phyloP scores from a whole-genome alignment of 2,888 invertebrate species.

The Dryomyza anilis region DNA sequence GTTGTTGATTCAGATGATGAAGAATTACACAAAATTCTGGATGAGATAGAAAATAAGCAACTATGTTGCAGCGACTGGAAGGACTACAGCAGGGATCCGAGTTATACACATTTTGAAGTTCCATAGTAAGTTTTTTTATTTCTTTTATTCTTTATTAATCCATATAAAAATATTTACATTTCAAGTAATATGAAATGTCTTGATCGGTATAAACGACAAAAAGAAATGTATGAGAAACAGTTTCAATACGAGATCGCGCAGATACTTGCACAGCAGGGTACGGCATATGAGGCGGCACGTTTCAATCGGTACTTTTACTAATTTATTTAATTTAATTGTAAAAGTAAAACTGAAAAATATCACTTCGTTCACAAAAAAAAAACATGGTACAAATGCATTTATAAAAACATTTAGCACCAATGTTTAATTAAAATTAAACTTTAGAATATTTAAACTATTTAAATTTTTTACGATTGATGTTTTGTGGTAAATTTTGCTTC shows the following conservation, averaged over 20 bases:
- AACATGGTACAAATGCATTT: too few species aligned
- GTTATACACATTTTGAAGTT: conserved; percentile 38
- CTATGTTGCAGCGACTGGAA: too few species aligned
- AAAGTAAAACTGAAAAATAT: neutral
- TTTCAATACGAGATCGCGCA: conserved; percentile 39
- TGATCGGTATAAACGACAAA: conserved; percentile 34
- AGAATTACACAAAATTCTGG: too few species aligned
- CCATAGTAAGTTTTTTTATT: conserved; percentile 36
- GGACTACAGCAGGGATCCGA: conserved; percentile 27
- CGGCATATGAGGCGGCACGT: conserved; percentile 39
- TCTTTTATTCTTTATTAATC: neutral
- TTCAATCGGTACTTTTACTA: conserved; percentile 35
- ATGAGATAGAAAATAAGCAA: too few species aligned
- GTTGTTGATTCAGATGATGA: too few species aligned
- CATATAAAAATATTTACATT: too few species aligned
- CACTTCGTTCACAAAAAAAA: too few species aligned
- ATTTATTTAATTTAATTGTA: neutral
- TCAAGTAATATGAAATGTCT: conserved; percentile 37
- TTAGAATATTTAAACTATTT: too few species aligned
- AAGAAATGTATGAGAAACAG: conserved; percentile 35
- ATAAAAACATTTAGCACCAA: too few species aligned
- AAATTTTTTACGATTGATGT: too few species aligned
- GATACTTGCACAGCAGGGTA: conserved; percentile 35
- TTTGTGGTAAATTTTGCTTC: too few species aligned
- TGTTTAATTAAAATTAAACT: too few species aligned